These are phyloP conservation scores for Zygogramma bicolorata DNA, from an alignment of 2,888 invertebrate species.

Conservation along the genomic window DNA sequence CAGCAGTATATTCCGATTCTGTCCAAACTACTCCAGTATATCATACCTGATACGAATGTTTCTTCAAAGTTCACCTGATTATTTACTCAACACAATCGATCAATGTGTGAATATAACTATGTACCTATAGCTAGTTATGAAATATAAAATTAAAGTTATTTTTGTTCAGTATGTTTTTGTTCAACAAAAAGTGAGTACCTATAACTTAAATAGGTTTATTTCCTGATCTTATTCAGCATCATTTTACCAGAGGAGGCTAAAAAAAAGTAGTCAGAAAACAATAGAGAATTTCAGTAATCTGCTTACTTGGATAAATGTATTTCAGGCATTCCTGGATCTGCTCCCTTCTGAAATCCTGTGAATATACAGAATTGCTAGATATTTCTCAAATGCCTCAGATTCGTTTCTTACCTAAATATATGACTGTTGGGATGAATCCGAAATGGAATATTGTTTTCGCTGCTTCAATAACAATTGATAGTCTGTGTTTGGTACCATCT, in stretches of 20 bases:
- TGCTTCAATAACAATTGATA: constrained; percentile 71
- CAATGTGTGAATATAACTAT: neutral
- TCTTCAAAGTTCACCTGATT: too few relatives aligned
- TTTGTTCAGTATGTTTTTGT: neutral
- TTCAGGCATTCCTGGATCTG: constrained; percentile 79
- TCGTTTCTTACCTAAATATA: constrained; percentile 73
- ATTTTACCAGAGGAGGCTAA: constrained; percentile 67
- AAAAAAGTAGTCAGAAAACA: constrained; percentile 50
- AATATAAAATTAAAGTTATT: neutral
- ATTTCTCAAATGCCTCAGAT: neutral
- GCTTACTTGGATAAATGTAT: constrained; percentile 70
- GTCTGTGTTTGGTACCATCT: constrained; percentile 72
- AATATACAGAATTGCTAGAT: constrained; percentile 22
- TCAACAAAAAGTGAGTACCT: neutral
- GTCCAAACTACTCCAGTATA: too few relatives aligned
- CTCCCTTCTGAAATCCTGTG: constrained; percentile 76
- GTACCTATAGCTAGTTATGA: constrained; percentile 6
- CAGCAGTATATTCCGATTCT: too few relatives aligned
- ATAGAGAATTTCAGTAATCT: neutral
- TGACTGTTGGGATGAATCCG: constrained; percentile 77
- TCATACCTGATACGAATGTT: too few relatives aligned
- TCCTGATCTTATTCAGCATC: too few relatives aligned
- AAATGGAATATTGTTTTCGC: constrained; percentile 76
- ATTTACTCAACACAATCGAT: too few relatives aligned
- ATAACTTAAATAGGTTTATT: neutral